Percentiles rank a stretch among this genome's conserved stretches.
Evolutionary conservation across 2,797 vertebrate genomes (phyloP).

Genomic region (Alosa sapidissima): DNA sequence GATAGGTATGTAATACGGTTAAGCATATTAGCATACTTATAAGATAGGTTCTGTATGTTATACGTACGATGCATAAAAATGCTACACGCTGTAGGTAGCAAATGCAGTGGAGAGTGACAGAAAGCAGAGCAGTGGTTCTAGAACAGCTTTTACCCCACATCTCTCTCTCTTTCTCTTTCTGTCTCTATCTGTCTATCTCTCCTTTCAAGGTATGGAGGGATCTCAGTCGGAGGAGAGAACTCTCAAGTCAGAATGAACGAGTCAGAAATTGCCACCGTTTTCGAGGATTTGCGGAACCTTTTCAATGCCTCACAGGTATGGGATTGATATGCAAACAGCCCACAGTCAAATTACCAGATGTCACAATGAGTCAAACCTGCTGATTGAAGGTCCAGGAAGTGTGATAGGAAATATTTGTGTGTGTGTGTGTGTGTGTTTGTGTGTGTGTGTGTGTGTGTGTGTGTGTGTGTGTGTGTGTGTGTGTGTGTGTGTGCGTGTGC

Average conservation of each 20-base stretch:
- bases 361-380: slow-evolving; percentile 9
- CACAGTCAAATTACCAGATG: neutral
- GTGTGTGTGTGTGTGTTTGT: neutral
- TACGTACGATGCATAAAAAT: too few relatives aligned
- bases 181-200: neutral
- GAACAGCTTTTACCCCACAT: neutral
- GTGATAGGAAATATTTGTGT: neutral
- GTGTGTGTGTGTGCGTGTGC: neutral
- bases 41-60: too few relatives aligned
- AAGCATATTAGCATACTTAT: too few relatives aligned
- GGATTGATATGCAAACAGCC: neutral
- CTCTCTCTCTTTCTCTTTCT: slow-evolving; percentile 3
- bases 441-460: slow-evolving; percentile 14
- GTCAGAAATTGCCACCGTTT: slow-evolving; percentile 51
- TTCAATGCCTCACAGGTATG: slow-evolving; percentile 65
- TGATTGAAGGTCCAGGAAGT: neutral
- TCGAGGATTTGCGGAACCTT: slow-evolving; percentile 60
- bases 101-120: too few relatives aligned
- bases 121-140: too few relatives aligned
- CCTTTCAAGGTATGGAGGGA: slow-evolving; percentile 70
- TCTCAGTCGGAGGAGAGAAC: slow-evolving; percentile 75
- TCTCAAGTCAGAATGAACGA: slow-evolving; percentile 72
- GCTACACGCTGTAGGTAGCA: too few relatives aligned
- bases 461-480: slow-evolving; percentile 10
- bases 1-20: too few relatives aligned